Evolutionary conservation across 30 jellyfish, hydroid and myxozoan genomes (phyloP).

Genomic region (Chironex yamaguchii): DNA sequence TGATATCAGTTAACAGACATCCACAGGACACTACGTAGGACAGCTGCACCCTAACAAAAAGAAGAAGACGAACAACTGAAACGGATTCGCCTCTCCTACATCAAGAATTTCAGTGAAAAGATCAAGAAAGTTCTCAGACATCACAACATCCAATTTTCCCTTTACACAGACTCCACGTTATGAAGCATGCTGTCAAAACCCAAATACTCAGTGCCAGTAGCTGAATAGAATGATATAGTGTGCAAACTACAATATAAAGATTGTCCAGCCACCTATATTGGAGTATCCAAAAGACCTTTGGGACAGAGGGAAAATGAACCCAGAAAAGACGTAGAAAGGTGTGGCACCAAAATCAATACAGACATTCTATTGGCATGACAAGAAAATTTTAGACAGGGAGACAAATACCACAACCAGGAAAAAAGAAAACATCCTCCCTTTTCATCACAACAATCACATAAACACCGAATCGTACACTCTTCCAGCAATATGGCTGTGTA

Average conservation of each 20-base stretch:
- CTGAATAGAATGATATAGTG: background rate
- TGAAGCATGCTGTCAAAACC: no score
- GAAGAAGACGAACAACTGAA: no score
- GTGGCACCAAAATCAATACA: background rate
- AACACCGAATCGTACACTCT: background rate
- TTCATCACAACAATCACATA: background rate
- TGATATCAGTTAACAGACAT: no score
- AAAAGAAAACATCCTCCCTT: background rate
- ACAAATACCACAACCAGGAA: background rate
- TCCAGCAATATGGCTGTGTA: background rate
- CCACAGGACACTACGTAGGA: no score
- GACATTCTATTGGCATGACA: background rate
- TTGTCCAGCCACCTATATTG: background rate
- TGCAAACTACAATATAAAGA: background rate
- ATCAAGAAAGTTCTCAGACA: no score
- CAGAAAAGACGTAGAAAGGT: background rate
- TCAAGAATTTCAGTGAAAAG: no score
- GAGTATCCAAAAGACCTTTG: background rate
- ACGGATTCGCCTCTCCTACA: no score
- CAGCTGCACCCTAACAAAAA: no score
- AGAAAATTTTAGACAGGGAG: background rate
- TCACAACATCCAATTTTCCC: no score
- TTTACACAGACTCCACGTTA: no score
- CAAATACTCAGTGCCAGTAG: background rate
- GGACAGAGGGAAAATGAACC: background rate